A percentile compares a stretch with the other conserved stretches of the same genome.
phyloP scores from a whole-genome alignment of 2,888 invertebrate species.

The Caenorhabditis angaria region DNA sequence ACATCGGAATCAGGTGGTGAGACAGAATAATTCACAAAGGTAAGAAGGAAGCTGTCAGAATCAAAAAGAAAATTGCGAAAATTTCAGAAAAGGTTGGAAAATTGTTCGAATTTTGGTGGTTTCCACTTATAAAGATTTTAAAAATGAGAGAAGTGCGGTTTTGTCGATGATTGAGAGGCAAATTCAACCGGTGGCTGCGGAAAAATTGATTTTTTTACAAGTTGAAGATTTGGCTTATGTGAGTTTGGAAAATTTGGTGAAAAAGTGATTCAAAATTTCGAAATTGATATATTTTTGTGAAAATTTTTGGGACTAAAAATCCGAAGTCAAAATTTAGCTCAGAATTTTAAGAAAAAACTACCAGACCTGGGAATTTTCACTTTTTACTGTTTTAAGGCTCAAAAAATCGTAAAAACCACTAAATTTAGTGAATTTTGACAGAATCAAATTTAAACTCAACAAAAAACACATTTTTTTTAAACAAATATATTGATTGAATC shows the following conservation, averaged over 20 bases:
- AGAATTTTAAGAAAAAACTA: no score
- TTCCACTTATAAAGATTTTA: conserved; percentile 50
- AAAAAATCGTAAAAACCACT: not conserved
- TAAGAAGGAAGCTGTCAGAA: not conserved
- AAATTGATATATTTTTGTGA: no score
- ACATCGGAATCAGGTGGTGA: not conserved
- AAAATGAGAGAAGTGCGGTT: conserved; percentile 31
- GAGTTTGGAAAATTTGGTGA: not conserved
- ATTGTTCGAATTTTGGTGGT: conserved; percentile 42
- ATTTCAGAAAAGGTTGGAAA: conserved; percentile 27
- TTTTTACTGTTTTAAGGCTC: not conserved
- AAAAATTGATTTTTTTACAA: conserved; percentile 38
- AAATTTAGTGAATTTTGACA: no score
- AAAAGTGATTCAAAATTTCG: not conserved
- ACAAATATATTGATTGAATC: no score
- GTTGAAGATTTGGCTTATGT: conserved; percentile 54
- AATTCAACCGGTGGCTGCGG: conserved; percentile 30
- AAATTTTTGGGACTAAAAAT: conserved; percentile 3
- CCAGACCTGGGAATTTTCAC: no score
- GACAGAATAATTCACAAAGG: not conserved
- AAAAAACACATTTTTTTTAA: no score
- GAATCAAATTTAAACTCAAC: no score
- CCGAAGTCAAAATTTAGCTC: no score
- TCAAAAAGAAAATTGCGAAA: no score
- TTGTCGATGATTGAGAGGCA: conserved; percentile 35